phyloP scores from a whole-genome alignment of 2,113 vertebrate genomes.

The mouse (Mus musculus) region DNA sequence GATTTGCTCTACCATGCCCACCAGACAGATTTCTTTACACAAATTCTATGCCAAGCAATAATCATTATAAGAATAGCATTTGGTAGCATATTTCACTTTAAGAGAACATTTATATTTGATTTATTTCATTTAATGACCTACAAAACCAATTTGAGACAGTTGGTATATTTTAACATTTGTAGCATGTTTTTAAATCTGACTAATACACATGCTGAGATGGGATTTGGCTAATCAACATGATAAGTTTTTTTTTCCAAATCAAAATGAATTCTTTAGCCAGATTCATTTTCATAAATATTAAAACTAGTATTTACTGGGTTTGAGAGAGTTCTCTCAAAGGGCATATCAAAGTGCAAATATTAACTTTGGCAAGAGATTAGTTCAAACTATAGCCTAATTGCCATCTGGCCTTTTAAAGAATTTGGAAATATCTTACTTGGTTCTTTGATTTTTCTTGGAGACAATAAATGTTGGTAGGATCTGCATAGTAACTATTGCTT shows the following conservation, averaged over 20 bases:
- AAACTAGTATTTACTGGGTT: slow-evolving; percentile 72
- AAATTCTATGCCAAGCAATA: not conserved
- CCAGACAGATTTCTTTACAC: not conserved
- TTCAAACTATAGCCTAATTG: slow-evolving; percentile 48
- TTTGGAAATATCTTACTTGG: slow-evolving; percentile 46
- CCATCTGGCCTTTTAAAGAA: slow-evolving; percentile 50
- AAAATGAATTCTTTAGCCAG: slow-evolving; percentile 65
- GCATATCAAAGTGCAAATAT: slow-evolving; percentile 59
- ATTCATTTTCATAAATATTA: slow-evolving; percentile 73
- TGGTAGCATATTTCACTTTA: slow-evolving; percentile 18
- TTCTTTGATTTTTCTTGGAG: not conserved
- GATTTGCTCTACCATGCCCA: not conserved
- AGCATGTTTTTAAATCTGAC: slow-evolving; percentile 54
- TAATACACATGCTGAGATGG: slow-evolving; percentile 43
- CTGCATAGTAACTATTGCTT: not conserved
- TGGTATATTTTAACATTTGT: slow-evolving; percentile 59
- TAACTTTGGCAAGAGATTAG: slow-evolving; percentile 63
- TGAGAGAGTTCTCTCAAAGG: slow-evolving; percentile 50
- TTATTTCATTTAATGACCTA: slow-evolving; percentile 59
- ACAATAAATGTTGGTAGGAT: slow-evolving; percentile 21
- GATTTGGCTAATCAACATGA: slow-evolving; percentile 64
- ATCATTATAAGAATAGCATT: slow-evolving; percentile 42
- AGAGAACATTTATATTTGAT: slow-evolving; percentile 28
- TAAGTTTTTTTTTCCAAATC: slow-evolving; percentile 57
- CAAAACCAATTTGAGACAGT: slow-evolving; percentile 46